Percentiles rank a stretch among this genome's conserved stretches.
phyloP scores from a whole-genome alignment of 2,113 vertebrate genomes.

The Colinus virginianus region DNA sequence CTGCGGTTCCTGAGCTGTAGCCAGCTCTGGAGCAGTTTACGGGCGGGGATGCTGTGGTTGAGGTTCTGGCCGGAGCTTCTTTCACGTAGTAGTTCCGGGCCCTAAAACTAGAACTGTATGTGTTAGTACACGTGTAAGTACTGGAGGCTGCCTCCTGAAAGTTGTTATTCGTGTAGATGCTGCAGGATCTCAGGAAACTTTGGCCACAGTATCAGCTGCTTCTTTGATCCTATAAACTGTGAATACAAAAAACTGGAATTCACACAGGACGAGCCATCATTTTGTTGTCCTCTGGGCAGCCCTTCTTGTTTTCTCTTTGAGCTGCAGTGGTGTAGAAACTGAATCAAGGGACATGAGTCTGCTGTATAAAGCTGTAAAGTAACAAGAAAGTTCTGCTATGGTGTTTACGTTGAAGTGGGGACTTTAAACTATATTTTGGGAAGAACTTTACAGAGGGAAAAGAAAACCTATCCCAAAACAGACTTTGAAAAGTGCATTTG shows the following conservation, averaged over 20 bases:
- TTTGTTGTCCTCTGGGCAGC: background rate
- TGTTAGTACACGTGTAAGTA: background rate
- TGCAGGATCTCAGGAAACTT: background rate
- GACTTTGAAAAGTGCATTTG: background rate
- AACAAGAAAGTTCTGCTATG: background rate
- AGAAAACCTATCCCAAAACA: fast-evolving
- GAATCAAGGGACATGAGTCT: background rate
- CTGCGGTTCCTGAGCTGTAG: background rate
- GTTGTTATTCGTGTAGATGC: background rate
- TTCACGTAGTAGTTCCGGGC: background rate
- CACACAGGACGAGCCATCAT: background rate
- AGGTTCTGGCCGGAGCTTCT: background rate
- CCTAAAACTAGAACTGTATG: fast-evolving
- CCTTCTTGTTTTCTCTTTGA: conserved; percentile 25
- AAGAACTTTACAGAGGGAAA: background rate
- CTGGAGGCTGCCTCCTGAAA: background rate
- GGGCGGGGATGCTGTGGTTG: background rate
- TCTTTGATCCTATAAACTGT: background rate
- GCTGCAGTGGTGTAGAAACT: background rate
- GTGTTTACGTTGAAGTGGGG: background rate
- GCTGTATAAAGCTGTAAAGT: background rate
- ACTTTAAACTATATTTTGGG: background rate
- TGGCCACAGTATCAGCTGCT: background rate
- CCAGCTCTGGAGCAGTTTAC: background rate
- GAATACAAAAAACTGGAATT: background rate